Conservation (phyloP, 2,797 vertebrate species). For the Rhabdophis nuchalis region DNA sequence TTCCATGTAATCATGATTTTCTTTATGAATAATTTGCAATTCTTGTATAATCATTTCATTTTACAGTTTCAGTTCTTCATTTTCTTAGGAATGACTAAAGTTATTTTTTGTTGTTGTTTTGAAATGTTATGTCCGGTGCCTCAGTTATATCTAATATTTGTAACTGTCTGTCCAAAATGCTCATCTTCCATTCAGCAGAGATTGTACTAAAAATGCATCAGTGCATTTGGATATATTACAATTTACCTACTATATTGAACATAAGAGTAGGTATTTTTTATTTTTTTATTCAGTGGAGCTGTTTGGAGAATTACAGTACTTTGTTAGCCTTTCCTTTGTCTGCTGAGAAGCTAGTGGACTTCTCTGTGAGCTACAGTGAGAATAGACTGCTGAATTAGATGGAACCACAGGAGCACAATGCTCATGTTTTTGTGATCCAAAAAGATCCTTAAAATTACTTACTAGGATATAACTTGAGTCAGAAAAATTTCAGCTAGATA, state of each 20-base stretch:
- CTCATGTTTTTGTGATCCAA: background rate
- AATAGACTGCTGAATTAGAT: background rate
- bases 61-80: background rate
- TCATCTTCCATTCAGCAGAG: background rate
- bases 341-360: background rate
- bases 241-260: background rate
- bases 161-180: background rate
- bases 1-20: background rate
- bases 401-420: background rate
- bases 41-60: background rate
- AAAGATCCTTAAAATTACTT: background rate
- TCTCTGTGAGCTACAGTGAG: background rate
- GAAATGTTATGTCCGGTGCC: background rate
- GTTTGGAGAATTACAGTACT: background rate
- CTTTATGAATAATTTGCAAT: background rate
- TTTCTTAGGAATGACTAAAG: background rate
- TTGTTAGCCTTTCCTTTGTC: background rate
- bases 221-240: background rate
- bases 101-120: background rate
- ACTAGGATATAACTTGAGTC: background rate
- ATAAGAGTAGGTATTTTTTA: background rate
- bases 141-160: background rate
- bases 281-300: background rate
- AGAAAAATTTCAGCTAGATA: background rate
- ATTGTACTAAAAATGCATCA: background rate